Evolutionary conservation across 2,797 vertebrate genomes (phyloP).

Genomic region (Jordanella pulchra): DNA sequence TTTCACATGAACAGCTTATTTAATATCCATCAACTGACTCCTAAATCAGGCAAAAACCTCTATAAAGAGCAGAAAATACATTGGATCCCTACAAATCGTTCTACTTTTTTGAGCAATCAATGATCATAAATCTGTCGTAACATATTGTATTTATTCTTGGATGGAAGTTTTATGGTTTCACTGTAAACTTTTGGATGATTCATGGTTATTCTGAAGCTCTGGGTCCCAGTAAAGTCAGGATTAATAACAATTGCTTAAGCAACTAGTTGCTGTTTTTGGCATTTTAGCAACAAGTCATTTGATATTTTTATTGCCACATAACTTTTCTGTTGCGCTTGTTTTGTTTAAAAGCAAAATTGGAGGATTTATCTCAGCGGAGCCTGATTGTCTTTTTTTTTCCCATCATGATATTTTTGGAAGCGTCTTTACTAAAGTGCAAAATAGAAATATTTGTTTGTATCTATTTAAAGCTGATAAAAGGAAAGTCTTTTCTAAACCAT

Average conservation of each 20-base stretch:
- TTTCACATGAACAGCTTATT: conserved; percentile 70
- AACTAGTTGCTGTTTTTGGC: conserved; percentile 34
- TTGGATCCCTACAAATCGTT: conserved; percentile 27
- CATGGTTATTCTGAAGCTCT: conserved; percentile 24
- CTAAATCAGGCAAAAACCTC: conserved; percentile 47
- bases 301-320: conserved; percentile 9
- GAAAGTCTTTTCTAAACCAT: background rate
- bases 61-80: conserved; percentile 18
- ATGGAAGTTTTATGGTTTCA: conserved; percentile 11
- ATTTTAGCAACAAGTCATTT: conserved; percentile 23
- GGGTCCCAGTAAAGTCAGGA: conserved; percentile 22
- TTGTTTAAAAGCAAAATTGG: conserved; percentile 26
- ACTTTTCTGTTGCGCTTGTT: conserved; percentile 24
- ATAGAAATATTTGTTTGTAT: conserved; percentile 1
- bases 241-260: conserved; percentile 24
- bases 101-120: conserved; percentile 21
- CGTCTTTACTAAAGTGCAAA: background rate
- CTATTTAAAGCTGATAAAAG: background rate
- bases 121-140: conserved; percentile 32
- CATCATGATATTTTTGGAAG: conserved; percentile 7
- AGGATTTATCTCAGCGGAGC: conserved; percentile 11
- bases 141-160: conserved; percentile 21
- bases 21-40: conserved; percentile 60
- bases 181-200: conserved; percentile 11
- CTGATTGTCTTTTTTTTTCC: conserved; percentile 13